Base-by-base conservation (phyloP, 2,797 vertebrate species). In the Margarornis squamiger region DNA sequence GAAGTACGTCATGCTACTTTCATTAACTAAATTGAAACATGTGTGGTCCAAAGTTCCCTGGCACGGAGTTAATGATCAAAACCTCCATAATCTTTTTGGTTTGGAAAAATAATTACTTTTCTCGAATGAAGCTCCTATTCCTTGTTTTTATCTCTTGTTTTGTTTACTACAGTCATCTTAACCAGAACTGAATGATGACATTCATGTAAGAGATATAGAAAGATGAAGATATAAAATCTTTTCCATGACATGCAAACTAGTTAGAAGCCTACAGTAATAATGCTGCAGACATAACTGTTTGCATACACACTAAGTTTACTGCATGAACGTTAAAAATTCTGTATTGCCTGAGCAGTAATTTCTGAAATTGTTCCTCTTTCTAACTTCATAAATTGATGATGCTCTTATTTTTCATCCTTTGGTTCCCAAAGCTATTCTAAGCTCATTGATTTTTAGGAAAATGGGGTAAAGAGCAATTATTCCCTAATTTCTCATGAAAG, bases 21-120 rank as follows among this genome's bases (percentile, higher is more conserved):
- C 45, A 86, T 80, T 90, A 94, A 81, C 51, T 86, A 88, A 92
- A 84, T 46, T 65, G 58, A 88, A 93, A 84, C 88, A 75, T 93
- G 49, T 92, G 62, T 86, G n/a, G 17, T 48, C 48, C 62, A 58
- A 78, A 88, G 14, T 58, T 85, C 24, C 15, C 63, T 75, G 63
- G 36, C 30, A 63, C 51, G 7, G 55, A 58, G 19, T 74, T 61
- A 49, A 54, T 80, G 68, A 88, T 90, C 73, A 67, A 86, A 85
- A 86, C 80, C 21, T 72, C 66, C 38, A 46, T 74, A 61, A 54
- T 84, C 43, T 62, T 84, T 77, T 46, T 32, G 27, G 8, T 73
- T 51, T 51, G 49, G 27, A 51, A 51, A 51, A 51, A 20, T 68
- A 27, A 76, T 68, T 62, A 26, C 61, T 81, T 81, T 84, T 61